Base-by-base conservation (phyloP, 2,113 vertebrate species). In the Gobius niger region DNA sequence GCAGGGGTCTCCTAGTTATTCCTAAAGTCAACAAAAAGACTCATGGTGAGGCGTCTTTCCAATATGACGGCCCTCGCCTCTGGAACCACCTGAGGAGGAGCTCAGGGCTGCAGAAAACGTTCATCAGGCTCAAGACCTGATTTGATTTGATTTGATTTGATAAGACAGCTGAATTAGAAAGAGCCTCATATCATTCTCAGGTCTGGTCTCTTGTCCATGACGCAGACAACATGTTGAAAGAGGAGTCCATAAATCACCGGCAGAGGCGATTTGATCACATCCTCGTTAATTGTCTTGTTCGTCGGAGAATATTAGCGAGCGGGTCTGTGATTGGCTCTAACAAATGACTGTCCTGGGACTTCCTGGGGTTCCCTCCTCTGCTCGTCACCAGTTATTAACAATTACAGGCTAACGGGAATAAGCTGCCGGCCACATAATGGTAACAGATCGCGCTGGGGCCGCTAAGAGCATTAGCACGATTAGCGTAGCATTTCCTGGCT, bases 241-340 rank as follows among this genome's bases (percentile, higher is more conserved):
- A 34, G 24, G 24, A 67, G 83, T 88, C 83, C 81, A 72, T 80
- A 64, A 73, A 87, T 88, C 77, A 82, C 18, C 63, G 73, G 63
- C 82, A 18, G 53, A 51, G 60, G 52, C 68, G 85, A 90, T 80
- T 72, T 51, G 77, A 82, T 89, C 85, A 82, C 15, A 59, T 57
- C 52, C 44, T 9, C 6, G 53, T 64, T 86, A 91, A 91, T 90
- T 86, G 77, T 42, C 63, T 81, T 85, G 73, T 89, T 86, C 89
- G 82, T 89, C 80, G 74, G 81, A 71, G 80, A 85, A 90, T 90
- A 90, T 90, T 89, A 90, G 91, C 67, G 82, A 88, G 68, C 81
- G 61, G 9, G 15, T 56, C 75, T 69, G 81, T 90, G 89, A 90
- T 87, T 87, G 79, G 65, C 67, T 59, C 19, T 86, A 85, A 90